These are phyloP conservation scores for Saimiri boliviensis DNA, from an alignment of 2,113 vertebrate species.

Conservation along the genomic window DNA sequence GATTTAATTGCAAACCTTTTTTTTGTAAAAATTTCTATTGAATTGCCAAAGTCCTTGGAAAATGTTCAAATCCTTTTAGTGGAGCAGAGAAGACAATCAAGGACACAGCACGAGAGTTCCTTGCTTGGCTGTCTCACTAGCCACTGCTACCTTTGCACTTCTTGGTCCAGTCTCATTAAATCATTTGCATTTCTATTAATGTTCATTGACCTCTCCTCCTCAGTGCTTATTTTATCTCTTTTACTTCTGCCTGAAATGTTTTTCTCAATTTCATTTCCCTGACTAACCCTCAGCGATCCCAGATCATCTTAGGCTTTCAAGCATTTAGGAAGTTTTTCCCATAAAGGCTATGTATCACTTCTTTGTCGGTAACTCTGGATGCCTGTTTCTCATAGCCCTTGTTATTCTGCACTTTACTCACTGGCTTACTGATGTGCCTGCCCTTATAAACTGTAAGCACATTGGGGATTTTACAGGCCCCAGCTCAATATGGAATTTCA, in stretches of 20 bases:
- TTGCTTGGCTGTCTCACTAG: neutral
- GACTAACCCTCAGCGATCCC: neutral
- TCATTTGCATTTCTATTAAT: neutral
- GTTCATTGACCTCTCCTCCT: neutral
- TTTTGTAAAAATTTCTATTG: neutral
- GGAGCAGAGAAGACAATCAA: neutral
- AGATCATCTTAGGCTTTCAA: neutral
- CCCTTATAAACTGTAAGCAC: neutral
- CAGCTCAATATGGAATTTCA: neutral
- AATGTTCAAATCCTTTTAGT: neutral
- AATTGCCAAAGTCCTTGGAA: neutral
- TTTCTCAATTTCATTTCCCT: neutral
- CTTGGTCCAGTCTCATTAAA: neutral
- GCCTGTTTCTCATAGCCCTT: neutral
- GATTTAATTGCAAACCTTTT: neutral
- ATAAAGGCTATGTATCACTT: accelerated
- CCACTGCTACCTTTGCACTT: neutral
- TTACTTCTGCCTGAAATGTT: neutral
- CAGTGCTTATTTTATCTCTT: neutral
- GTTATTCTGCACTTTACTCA: neutral
- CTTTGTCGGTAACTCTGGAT: neutral
- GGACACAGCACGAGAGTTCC: neutral
- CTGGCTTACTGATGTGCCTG: neutral
- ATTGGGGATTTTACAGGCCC: too few relatives aligned
- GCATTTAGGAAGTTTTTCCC: neutral